phyloP scores from a whole-genome alignment of 1,140 invertebrate species.

The Pseudachorutes palmiensis region DNA sequence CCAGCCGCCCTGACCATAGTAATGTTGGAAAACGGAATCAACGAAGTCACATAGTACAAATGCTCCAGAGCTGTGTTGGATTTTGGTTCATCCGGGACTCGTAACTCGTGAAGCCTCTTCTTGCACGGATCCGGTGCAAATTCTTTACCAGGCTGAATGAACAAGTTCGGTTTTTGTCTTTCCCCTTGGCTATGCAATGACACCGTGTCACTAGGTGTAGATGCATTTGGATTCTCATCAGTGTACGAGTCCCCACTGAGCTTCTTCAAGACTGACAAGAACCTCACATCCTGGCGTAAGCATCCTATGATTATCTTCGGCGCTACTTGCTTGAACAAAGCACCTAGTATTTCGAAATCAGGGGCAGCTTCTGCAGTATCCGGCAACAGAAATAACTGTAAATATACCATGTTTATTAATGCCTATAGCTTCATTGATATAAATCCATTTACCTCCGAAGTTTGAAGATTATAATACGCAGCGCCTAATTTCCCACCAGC shows the following conservation, averaged over 20 bases:
- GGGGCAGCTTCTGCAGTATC: constrained; percentile 54
- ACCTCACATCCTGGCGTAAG: constrained; percentile 21
- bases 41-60: constrained; percentile 55
- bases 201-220: not conserved
- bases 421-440: constrained; percentile 22
- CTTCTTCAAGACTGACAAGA: constrained; percentile 10
- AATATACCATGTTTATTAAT: constrained; percentile 36
- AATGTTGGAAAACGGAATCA: constrained; percentile 59
- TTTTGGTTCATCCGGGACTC: constrained; percentile 52
- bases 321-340: constrained; percentile 54
- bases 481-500: constrained; percentile 50
- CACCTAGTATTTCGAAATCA: constrained; percentile 51
- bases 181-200: constrained; percentile 1
- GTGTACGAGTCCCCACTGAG: constrained; percentile 15
- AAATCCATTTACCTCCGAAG: constrained; percentile 46
- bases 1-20: constrained; percentile 59
- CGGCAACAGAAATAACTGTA: constrained; percentile 51
- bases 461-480: constrained; percentile 59
- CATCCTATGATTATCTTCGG: constrained; percentile 45
- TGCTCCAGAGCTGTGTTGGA: constrained; percentile 53
- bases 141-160: constrained; percentile 50
- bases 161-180: constrained; percentile 44
- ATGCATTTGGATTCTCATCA: not conserved
- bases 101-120: constrained; percentile 51
- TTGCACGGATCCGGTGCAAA: constrained; percentile 56